Percentiles rank a stretch among this genome's conserved stretches.
Conservation (phyloP, 2,797 vertebrate species). For the Alosa sapidissima region DNA sequence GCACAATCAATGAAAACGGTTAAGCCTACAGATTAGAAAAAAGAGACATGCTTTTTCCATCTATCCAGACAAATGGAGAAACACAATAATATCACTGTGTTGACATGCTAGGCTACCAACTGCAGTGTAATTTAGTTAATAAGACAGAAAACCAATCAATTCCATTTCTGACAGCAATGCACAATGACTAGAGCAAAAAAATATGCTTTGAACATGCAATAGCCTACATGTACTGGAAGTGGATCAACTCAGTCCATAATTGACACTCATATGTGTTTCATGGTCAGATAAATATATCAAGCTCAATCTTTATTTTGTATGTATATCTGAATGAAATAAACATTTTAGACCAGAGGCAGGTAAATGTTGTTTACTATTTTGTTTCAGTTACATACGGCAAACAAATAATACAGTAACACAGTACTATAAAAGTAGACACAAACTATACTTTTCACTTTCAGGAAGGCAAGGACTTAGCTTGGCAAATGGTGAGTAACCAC, state of each 20-base stretch:
- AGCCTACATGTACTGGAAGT: neutral
- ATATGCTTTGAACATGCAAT: neutral
- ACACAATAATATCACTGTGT: neutral
- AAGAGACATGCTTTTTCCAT: neutral
- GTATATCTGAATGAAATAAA: slow-evolving; percentile 41
- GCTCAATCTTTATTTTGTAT: neutral
- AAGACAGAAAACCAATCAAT: neutral
- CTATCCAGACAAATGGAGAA: neutral
- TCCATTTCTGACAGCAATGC: neutral
- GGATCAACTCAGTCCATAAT: neutral
- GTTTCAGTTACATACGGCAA: slow-evolving; percentile 65
- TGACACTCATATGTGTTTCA: neutral
- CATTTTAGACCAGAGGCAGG: slow-evolving; percentile 56
- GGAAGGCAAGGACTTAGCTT: slow-evolving; percentile 59
- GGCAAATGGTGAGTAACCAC: slow-evolving; percentile 60
- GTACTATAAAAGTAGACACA: slow-evolving; percentile 68
- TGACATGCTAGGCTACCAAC: neutral
- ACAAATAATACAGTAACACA: slow-evolving; percentile 65
- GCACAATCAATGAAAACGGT: neutral
- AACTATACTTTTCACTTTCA: slow-evolving; percentile 65
- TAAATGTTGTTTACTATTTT: slow-evolving; percentile 65
- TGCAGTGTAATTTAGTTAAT: neutral
- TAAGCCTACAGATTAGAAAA: neutral
- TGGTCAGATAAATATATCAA: neutral
- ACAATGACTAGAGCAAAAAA: neutral